Evolutionary conservation across 1,140 invertebrate genomes (phyloP), one percentile per base, ranked within the genome.

Genomic region (Microvelia longipes): DNA sequence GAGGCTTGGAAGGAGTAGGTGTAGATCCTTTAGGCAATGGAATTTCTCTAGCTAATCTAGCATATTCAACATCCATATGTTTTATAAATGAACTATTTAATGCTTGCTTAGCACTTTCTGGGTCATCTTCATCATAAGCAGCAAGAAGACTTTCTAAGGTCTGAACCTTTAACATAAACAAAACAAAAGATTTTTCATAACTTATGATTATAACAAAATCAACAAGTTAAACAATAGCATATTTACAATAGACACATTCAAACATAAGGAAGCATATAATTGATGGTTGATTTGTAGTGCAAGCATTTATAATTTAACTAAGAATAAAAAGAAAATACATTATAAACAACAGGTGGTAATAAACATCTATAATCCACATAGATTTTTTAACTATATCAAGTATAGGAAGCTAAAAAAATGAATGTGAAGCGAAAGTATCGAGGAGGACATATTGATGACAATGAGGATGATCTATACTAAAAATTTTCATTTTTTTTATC

Each of bases 21-120:
- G 80, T 81, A n/a, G 83, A 78, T 0, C 83, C 83, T 74, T 86
- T 81, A 0, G 90, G 91, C 71, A 92, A 78, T 26, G 87, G 87
- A 74, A 96, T 82, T 73, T 87, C 87, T 72, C 88, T 80, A 0
- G 93, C 92, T 68, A 96, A 80, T 75, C 89, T 87, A 0, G 92
- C 85, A 79, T 95, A 96, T 76, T 95, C 94, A 28, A 95, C 90
- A 78, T 98, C 94, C 93, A 97, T 94, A 75, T 93, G 92, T 72
- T 92, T 90, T 69, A 98, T 95, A 77, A 97, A 96, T 1, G 94
- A 88, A 76, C 85, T 87, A 66, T 88, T 87, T 0, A 97, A 80
- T 1, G 91, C 91, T 68, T 82, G 79, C 63, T 84, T 82, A 0
- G 90, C 91, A 11, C 84, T 81, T 66, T 95, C 91, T 0, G 88